Evolutionary conservation across 2,888 invertebrate genomes (phyloP).

Genomic region (Sphinx pinastri): DNA sequence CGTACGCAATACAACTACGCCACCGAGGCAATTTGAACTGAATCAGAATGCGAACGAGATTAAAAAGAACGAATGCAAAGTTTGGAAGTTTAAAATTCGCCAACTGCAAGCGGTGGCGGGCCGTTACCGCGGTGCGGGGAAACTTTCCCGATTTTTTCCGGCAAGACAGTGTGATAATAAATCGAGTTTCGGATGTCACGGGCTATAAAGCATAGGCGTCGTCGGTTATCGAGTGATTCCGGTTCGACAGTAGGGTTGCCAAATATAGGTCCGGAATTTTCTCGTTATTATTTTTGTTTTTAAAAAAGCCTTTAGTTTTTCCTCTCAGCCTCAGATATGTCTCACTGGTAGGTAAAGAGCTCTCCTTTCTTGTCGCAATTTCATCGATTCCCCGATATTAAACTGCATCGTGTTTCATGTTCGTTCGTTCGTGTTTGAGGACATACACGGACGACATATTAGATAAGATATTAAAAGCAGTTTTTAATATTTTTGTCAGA

Average conservation of each 20-base stretch:
- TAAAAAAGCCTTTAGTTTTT: not conserved
- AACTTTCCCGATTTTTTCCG: slow-evolving; percentile 58
- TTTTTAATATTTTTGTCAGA: no score
- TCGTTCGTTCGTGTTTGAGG: no score
- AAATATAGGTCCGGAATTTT: not conserved
- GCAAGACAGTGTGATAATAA: slow-evolving; percentile 74
- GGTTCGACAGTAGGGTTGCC: slow-evolving; percentile 42
- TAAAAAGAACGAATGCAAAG: slow-evolving; percentile 3
- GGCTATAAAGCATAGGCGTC: slow-evolving; percentile 82
- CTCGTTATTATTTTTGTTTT: not conserved
- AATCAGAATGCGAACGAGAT: not conserved
- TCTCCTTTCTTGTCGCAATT: no score
- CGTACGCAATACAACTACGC: no score
- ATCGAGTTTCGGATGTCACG: slow-evolving; percentile 81
- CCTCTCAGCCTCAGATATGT: no score
- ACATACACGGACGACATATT: no score
- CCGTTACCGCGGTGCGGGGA: slow-evolving; percentile 16
- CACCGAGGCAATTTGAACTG: no score
- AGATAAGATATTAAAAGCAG: no score
- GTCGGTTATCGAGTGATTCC: slow-evolving; percentile 80
- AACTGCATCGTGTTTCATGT: no score
- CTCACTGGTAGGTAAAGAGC: no score
- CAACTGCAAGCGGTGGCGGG: slow-evolving; percentile 8
- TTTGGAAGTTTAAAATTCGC: not conserved
- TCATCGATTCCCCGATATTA: no score